Percentiles rank a stretch among this genome's conserved stretches.
These are phyloP conservation scores for Parnassius smintheus DNA, from an alignment of 2,888 invertebrate species.

Conservation along the genomic window DNA sequence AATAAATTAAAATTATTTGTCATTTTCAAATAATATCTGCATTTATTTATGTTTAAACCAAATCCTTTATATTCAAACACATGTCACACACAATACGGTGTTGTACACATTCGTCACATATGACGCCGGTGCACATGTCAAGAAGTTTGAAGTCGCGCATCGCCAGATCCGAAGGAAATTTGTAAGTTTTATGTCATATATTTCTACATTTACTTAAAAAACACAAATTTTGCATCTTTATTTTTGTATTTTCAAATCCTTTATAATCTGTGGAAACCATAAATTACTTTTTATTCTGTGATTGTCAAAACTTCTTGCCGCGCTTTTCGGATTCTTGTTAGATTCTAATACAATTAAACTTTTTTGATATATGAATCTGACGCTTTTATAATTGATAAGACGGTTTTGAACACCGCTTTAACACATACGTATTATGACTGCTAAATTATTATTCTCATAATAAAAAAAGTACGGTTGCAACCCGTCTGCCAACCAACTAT, in stretches of 20 bases:
- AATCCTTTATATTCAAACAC: slow-evolving; percentile 20
- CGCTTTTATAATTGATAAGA: too few relatives aligned
- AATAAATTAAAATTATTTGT: slow-evolving; percentile 3
- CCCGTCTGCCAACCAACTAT: too few relatives aligned
- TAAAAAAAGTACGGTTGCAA: too few relatives aligned
- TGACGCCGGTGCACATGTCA: slow-evolving; percentile 24
- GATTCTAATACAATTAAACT: slow-evolving; percentile 7
- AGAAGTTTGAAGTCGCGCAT: slow-evolving; percentile 27
- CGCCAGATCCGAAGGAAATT: slow-evolving; percentile 19
- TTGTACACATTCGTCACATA: slow-evolving; percentile 18
- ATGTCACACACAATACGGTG: slow-evolving; percentile 32
- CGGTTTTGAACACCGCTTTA: too few relatives aligned
- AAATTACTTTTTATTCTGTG: background rate
- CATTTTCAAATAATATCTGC: background rate
- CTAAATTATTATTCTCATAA: too few relatives aligned
- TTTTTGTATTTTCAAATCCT: background rate
- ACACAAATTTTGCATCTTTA: background rate
- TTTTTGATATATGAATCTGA: too few relatives aligned
- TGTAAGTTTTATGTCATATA: slow-evolving; percentile 17
- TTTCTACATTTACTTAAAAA: background rate
- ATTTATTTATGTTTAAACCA: slow-evolving; percentile 5
- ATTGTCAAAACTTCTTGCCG: slow-evolving; percentile 2
- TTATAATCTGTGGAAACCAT: slow-evolving; percentile 6
- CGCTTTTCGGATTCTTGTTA: slow-evolving; percentile 18
- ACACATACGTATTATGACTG: too few relatives aligned